These are phyloP conservation scores for Piscicola geometra DNA, from an alignment of 2,888 invertebrate species.

Conservation along the genomic window DNA sequence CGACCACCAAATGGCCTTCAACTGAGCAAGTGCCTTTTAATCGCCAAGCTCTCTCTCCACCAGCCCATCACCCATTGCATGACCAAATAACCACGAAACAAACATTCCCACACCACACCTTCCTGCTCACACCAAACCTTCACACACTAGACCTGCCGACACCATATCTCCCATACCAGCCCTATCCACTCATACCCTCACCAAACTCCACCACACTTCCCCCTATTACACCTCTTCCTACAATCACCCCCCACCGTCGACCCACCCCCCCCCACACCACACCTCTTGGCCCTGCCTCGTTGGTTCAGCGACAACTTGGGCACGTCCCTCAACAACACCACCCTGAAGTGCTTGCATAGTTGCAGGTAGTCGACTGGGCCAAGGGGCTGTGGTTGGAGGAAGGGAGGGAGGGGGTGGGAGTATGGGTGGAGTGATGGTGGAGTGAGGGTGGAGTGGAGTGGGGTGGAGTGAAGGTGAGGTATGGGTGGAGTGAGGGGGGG, in stretches of 20 bases:
- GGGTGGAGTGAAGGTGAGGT: too few relatives aligned
- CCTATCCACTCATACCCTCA: background rate
- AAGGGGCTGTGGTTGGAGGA: constrained; percentile 66
- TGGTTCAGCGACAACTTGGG: constrained; percentile 74
- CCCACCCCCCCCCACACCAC: background rate
- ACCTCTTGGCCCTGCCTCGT: constrained; percentile 73
- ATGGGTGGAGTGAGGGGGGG: background rate
- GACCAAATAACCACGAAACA: too few relatives aligned
- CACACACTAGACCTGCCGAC: too few relatives aligned
- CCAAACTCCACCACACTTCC: background rate
- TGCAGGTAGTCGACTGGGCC: constrained; percentile 92
- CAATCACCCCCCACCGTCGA: background rate
- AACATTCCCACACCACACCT: too few relatives aligned
- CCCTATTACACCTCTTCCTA: background rate
- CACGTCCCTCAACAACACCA: constrained; percentile 82
- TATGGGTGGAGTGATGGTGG: too few relatives aligned
- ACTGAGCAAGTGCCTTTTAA: too few relatives aligned
- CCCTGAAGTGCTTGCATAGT: constrained; percentile 87
- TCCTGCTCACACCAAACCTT: too few relatives aligned
- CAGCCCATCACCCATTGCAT: too few relatives aligned
- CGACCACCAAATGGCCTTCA: too few relatives aligned
- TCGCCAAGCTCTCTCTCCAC: too few relatives aligned
- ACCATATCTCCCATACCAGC: background rate
- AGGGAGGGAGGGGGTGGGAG: too few relatives aligned
- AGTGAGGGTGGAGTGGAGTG: too few relatives aligned